Evolutionary conservation across 2,113 vertebrate species (phyloP).

Genomic region (Ahaetulla prasina): DNA sequence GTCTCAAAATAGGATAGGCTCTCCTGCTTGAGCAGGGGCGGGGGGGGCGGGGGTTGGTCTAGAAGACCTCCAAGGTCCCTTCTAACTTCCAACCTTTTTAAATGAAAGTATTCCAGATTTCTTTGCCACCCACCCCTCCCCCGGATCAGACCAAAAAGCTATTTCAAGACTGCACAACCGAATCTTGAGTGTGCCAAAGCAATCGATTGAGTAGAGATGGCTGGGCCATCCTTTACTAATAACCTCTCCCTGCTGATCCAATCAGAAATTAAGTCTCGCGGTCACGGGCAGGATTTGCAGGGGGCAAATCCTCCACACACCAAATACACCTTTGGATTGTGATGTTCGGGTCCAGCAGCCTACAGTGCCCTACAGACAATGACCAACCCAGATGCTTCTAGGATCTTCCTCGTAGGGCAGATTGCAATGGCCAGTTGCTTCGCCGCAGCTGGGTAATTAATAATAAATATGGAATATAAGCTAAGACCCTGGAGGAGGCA

Average conservation of each 20-base stretch:
- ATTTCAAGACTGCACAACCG: not conserved
- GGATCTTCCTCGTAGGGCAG: not conserved
- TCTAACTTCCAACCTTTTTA: not conserved
- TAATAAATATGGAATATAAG: not conserved
- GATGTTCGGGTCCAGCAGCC: not conserved
- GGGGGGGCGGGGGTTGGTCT: not conserved
- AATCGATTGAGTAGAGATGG: not conserved
- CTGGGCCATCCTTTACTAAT: not conserved
- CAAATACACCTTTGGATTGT: not conserved
- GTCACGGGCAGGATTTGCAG: not conserved
- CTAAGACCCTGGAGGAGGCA: not conserved
- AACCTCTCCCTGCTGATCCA: not conserved
- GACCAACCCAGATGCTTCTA: not conserved
- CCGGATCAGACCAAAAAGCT: not conserved
- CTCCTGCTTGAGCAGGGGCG: not conserved
- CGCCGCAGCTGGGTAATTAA: not conserved
- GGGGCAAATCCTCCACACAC: not conserved
- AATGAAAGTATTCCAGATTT: not conserved
- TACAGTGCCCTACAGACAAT: not conserved
- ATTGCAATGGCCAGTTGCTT: not conserved
- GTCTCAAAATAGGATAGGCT: not conserved
- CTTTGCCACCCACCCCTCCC: not conserved
- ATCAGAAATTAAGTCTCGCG: not conserved
- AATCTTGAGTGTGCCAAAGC: not conserved
- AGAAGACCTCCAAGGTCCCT: not conserved